These are phyloP conservation scores for Drosophila grimshawi DNA, from an alignment of 1,140 invertebrate species.

Conservation along the genomic window DNA sequence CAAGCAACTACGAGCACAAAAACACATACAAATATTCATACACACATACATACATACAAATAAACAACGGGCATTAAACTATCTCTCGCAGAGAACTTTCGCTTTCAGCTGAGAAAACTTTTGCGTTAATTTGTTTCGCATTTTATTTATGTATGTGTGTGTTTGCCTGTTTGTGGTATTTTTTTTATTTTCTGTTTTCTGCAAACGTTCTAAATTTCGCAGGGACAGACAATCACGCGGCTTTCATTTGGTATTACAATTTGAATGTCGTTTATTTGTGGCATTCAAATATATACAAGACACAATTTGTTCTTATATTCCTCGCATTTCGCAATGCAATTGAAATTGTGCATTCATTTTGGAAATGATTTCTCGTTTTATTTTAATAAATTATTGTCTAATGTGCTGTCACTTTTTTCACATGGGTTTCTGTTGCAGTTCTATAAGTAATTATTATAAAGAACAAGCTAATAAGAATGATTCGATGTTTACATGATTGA, in stretches of 20 bases:
- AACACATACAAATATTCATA: background rate
- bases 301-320: conserved; percentile 10
- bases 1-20: conserved; percentile 20
- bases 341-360: conserved; percentile 33
- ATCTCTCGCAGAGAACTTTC: conserved; percentile 62
- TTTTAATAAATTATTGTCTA: no score
- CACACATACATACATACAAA: conserved; percentile 12
- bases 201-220: conserved; percentile 31
- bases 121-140: conserved; percentile 46
- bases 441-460: no score
- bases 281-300: conserved; percentile 7
- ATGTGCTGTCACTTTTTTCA: no score
- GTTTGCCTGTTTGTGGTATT: background rate
- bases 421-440: no score
- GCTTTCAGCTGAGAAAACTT: conserved; percentile 54
- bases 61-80: conserved; percentile 43
- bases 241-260: conserved; percentile 47
- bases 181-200: conserved; percentile 13
- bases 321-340: conserved; percentile 35
- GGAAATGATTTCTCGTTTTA: background rate
- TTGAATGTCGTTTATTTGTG: conserved; percentile 21
- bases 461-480: no score
- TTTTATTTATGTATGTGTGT: conserved; percentile 29
- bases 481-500: no score
- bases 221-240: conserved; percentile 38